A percentile compares a stretch with the other conserved stretches of the same genome.
Conservation (phyloP, 2,797 vertebrate genomes). For the Menidia menidia region DNA sequence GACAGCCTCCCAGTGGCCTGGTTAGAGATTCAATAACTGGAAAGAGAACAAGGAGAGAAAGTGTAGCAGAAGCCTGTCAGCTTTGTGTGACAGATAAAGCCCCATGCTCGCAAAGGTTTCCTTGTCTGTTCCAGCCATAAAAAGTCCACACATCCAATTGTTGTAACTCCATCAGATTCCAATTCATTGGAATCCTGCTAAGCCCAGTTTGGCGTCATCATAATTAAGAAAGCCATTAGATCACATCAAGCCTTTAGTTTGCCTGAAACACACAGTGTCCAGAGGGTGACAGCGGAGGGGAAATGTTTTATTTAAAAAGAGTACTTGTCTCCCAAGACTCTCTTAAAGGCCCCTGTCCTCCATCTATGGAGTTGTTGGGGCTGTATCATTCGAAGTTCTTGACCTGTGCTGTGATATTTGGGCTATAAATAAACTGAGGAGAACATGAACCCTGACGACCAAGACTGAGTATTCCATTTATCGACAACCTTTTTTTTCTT, state of each 20-base stretch:
- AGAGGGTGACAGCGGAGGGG: too few species aligned
- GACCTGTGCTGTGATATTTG: not conserved
- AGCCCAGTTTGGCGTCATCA: too few species aligned
- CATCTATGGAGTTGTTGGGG: not conserved
- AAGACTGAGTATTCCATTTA: not conserved
- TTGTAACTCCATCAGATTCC: too few species aligned
- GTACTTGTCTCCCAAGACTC: not conserved
- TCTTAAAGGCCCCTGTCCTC: not conserved
- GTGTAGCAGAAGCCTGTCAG: slow-evolving; percentile 8
- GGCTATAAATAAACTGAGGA: not conserved
- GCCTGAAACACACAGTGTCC: too few species aligned
- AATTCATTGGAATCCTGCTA: too few species aligned
- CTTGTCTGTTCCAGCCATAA: too few species aligned
- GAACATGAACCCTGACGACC: not conserved
- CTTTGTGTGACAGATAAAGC: not conserved
- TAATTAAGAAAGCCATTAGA: too few species aligned
- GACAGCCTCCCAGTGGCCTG: slow-evolving; percentile 2
- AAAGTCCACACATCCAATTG: too few species aligned
- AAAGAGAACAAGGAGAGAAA: slow-evolving; percentile 21
- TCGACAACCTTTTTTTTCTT: not conserved
- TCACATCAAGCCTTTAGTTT: too few species aligned
- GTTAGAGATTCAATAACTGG: not conserved
- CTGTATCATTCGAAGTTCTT: not conserved
- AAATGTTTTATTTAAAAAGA: not conserved
- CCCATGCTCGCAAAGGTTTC: too few species aligned